A percentile compares a stretch with the other conserved stretches of the same genome.
Conservation (phyloP, 2,888 invertebrate species). For the Myopa testacea region DNA sequence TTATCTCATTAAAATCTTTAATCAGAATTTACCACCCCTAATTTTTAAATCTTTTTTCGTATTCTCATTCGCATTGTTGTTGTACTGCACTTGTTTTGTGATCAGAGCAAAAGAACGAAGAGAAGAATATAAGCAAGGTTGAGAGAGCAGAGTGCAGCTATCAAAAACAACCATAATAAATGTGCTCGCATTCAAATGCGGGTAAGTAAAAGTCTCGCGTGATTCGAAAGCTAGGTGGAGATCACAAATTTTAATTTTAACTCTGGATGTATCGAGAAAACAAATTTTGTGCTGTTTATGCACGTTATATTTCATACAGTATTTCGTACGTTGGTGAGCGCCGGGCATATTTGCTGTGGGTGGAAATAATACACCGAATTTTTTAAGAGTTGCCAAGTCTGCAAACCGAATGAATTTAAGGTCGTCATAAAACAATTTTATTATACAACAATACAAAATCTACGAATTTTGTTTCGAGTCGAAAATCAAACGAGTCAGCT, state of each 20-base stretch:
- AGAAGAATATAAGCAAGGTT: no score
- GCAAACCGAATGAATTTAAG: no score
- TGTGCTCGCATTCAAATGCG: constrained; percentile 1
- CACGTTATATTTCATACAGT: no score
- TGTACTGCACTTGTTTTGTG: constrained; percentile 30
- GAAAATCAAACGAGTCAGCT: no score
- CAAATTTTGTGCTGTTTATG: background rate
- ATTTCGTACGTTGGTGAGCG: background rate
- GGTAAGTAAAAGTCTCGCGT: background rate
- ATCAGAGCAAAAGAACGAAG: background rate
- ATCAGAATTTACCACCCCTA: no score
- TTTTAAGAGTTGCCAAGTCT: constrained; percentile 24
- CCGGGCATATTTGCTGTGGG: constrained; percentile 16
- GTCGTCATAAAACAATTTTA: no score
- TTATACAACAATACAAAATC: no score
- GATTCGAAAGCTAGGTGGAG: constrained; percentile 2
- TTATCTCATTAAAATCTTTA: no score
- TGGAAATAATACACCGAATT: background rate
- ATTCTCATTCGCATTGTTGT: background rate
- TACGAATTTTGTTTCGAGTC: no score
- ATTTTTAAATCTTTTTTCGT: no score
- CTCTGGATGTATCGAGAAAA: constrained; percentile 11
- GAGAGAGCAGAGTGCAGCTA: no score
- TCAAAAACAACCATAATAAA: constrained; percentile 23
- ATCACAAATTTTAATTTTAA: constrained; percentile 9